Conservation (phyloP, 1,140 invertebrate species). For the Wiebesia pumilae region DNA sequence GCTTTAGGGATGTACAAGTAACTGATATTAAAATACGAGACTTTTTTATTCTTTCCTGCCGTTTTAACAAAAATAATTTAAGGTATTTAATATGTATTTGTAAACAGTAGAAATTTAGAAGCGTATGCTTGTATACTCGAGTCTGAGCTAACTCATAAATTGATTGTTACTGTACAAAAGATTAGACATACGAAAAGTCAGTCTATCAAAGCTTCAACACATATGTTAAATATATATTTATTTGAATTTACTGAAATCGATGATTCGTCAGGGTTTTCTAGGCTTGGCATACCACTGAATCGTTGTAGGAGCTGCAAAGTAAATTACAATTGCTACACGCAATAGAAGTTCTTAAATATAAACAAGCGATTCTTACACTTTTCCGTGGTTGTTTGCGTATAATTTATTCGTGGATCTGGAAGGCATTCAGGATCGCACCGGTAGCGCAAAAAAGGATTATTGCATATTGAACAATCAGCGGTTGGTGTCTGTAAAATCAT, state of each 20-base stretch:
- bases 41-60: neutral
- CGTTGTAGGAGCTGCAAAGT: neutral
- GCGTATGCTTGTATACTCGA: neutral
- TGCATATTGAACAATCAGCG: constrained; percentile 62
- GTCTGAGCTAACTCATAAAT: neutral
- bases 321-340: neutral
- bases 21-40: neutral
- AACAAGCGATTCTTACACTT: neutral
- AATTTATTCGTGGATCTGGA: constrained; percentile 10
- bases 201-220: neutral
- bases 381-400: neutral
- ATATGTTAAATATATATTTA: neutral
- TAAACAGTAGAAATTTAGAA: neutral
- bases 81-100: too few relatives aligned
- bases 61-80: too few relatives aligned
- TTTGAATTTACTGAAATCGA: too few relatives aligned
- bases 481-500: constrained; percentile 34
- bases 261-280: neutral
- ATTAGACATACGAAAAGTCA: neutral
- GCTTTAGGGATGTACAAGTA: neutral
- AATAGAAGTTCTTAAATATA: neutral
- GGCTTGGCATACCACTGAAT: neutral
- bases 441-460: constrained; percentile 54
- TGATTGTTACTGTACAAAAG: neutral
- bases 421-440: constrained; percentile 58